These are phyloP conservation scores for Dysmachus trigonus DNA, from an alignment of 2,888 invertebrate species.

Conservation along the genomic window DNA sequence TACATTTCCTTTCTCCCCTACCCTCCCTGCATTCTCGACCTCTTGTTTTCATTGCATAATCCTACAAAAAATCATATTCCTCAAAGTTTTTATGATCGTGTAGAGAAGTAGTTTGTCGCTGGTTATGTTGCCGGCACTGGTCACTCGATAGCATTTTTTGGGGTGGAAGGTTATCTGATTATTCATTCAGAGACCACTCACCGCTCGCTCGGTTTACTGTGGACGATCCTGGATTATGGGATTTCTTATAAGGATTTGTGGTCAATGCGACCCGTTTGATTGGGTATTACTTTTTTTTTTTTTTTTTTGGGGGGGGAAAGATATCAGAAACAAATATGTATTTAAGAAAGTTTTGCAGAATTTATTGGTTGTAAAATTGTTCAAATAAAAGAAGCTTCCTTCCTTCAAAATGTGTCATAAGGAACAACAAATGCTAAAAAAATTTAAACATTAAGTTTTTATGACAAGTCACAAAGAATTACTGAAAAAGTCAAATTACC, in stretches of 20 bases:
- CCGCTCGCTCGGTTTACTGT: not conserved
- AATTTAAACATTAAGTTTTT: not conserved
- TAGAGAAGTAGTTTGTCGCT: not conserved
- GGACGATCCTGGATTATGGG: not conserved
- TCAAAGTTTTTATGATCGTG: not conserved
- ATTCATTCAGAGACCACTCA: conserved; percentile 10
- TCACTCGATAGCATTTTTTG: not conserved
- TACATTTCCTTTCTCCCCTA: not conserved
- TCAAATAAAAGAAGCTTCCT: not conserved
- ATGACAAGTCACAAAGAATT: not conserved
- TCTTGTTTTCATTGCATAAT: conserved; percentile 32
- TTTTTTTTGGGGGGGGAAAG: too few species aligned
- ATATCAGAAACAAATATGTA: not conserved
- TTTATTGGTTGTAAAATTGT: not conserved
- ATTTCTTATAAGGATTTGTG: conserved; percentile 3
- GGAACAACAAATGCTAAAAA: not conserved
- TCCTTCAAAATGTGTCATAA: not conserved
- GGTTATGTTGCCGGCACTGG: not conserved
- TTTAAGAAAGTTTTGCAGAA: not conserved
- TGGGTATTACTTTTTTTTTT: not conserved
- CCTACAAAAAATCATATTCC: not conserved
- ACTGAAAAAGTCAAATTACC: not conserved
- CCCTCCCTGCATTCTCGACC: not conserved
- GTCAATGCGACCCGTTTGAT: not conserved
- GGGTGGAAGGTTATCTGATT: not conserved